Evolutionary conservation across 2,888 invertebrate species (phyloP).

Genomic region (Cactoblastis cactorum): DNA sequence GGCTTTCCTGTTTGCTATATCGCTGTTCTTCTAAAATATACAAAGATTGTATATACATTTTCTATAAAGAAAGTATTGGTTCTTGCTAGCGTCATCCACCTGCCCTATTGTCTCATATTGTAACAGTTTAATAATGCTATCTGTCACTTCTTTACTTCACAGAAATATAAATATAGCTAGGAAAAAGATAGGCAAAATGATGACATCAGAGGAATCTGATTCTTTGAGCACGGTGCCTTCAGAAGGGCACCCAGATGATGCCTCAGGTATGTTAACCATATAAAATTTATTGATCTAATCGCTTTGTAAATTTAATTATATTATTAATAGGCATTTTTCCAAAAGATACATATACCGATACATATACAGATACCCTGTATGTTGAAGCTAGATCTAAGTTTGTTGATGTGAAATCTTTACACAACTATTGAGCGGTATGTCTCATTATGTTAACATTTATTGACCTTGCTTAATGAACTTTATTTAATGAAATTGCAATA

Average conservation of each 20-base stretch:
- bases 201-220: constrained; percentile 65
- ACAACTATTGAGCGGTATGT: too few relatives aligned
- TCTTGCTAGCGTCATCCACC: background rate
- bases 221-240: constrained; percentile 58
- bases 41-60: background rate
- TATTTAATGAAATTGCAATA: too few relatives aligned
- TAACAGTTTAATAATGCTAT: constrained; percentile 14
- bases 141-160: constrained; percentile 25
- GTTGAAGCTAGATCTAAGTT: too few relatives aligned
- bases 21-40: background rate
- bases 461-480: too few relatives aligned
- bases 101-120: background rate
- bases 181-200: constrained; percentile 41
- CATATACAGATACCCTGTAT: too few relatives aligned
- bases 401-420: too few relatives aligned
- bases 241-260: constrained; percentile 60
- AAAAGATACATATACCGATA: background rate
- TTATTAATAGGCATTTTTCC: background rate
- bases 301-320: too few relatives aligned
- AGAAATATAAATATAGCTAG: constrained; percentile 25
- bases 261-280: constrained; percentile 42
- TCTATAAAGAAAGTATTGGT: background rate
- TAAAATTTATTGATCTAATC: background rate
- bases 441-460: too few relatives aligned
- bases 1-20: background rate